Base-by-base conservation (phyloP, 2,888 invertebrate species). In the Standfussiana lucernea region DNA sequence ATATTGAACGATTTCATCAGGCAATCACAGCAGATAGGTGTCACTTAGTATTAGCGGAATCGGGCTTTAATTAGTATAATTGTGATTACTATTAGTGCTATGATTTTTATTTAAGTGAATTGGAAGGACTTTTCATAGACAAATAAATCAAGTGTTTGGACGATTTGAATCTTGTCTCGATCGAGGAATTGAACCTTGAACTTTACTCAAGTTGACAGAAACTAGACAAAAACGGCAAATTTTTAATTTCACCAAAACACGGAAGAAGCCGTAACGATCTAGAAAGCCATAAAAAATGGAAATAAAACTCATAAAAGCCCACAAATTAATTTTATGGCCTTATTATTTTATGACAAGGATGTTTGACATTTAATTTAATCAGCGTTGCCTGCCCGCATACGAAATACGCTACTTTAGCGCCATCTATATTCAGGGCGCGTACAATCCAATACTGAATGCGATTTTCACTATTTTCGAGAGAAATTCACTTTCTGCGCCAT, bases 401-500 rank as follows among this genome's bases (percentile, higher is more conserved):
- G 72, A 89, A 91, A 89, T 89, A 77, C 75, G 77, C 67, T 61
- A 81, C 79, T 79, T 83, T 82, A 80, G 75, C 83, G 88, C 91
- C 89, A 93, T 93, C 89, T 91, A 89, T 92, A 91, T 89, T 87
- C 87, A 87, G 85, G 77, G 59, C 91, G 89, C 89, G 88, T 85
- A 82, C 40, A 70, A 86, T 78, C 84, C 88, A 90, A 91, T 92
- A 89, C 91, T 90, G 85, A 88, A 84, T 90, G 91, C 93, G 93
- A 93, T 94, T 95, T 95, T 93, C 93, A 92, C 92, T 92, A 88
- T 87, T 94, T 93, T 92, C 91, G 89, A 93, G 92, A 90, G 93
- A 94, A 94, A 93, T 93, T 94, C 94, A 93, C 95, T 94, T 95
- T 95, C 95, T 90, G 93, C 91, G 88, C 90, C 90, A 85, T 91